Evolutionary conservation across 2,113 vertebrate species (phyloP).

Genomic region (Passerina amoena): DNA sequence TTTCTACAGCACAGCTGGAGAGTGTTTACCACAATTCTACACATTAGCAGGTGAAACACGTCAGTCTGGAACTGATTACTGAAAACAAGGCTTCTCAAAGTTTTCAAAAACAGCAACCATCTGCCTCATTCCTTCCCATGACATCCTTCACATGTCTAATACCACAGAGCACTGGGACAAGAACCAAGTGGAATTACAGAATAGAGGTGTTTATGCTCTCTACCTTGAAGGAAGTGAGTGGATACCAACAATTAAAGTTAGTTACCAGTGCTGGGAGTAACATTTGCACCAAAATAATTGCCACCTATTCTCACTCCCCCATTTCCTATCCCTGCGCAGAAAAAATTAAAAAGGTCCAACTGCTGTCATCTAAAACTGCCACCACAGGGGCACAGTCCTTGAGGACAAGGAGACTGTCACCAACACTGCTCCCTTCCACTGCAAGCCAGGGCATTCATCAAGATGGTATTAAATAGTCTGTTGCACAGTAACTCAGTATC

Average conservation of each 20-base stretch:
- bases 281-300: background rate
- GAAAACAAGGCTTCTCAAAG: background rate
- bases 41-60: background rate
- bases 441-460: background rate
- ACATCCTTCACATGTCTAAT: background rate
- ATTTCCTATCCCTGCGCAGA: background rate
- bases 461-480: background rate
- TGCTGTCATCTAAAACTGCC: background rate
- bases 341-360: background rate
- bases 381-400: background rate
- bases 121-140: background rate
- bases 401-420: background rate
- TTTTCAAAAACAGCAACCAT: background rate
- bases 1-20: background rate
- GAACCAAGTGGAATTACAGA: background rate
- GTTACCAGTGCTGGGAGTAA: background rate
- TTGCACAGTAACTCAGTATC: background rate
- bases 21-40: rapidly evolving
- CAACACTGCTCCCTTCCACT: background rate
- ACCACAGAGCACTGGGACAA: background rate
- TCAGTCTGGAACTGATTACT: background rate
- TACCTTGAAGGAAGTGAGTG: background rate
- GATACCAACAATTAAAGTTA: background rate
- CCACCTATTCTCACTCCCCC: background rate
- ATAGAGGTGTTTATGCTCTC: background rate